Evolutionary conservation across 1,140 invertebrate species (phyloP).

Genomic region (Drosophila lacteicornis): DNA sequence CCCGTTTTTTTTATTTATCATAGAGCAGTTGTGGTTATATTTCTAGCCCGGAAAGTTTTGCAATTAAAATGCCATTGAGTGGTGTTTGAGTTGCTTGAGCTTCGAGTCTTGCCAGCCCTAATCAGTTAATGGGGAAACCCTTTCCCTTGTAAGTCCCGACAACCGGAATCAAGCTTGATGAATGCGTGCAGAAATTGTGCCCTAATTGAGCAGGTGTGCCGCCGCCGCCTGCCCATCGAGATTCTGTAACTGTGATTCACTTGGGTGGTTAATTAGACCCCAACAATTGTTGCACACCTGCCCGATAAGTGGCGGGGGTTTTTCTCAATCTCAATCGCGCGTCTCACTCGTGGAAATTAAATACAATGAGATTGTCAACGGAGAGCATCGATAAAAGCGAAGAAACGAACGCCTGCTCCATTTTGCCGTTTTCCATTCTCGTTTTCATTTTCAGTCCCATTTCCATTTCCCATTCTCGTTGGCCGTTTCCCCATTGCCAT

Average conservation of each 20-base stretch:
- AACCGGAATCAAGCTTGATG: constrained; percentile 18
- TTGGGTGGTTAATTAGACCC: constrained; percentile 30
- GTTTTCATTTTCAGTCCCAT: constrained; percentile 34
- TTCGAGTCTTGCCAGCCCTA: constrained; percentile 1
- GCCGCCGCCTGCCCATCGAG: background rate
- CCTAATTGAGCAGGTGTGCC: constrained; percentile 27
- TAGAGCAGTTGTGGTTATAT: constrained; percentile 15
- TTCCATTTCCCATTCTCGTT: constrained; percentile 60
- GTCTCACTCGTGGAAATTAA: constrained; percentile 13
- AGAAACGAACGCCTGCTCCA: constrained; percentile 47
- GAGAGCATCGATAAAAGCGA: constrained; percentile 30
- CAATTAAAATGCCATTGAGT: constrained; percentile 74
- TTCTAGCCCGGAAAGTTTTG: constrained; percentile 58
- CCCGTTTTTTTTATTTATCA: background rate
- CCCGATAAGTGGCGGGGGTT: constrained; percentile 26
- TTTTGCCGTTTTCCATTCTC: constrained; percentile 28
- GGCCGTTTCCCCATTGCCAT: constrained; percentile 53
- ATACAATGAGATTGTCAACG: constrained; percentile 32
- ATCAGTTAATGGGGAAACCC: constrained; percentile 58
- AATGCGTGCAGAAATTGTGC: constrained; percentile 23
- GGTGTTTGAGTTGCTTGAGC: constrained; percentile 30
- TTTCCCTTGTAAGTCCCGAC: background rate
- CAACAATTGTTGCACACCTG: constrained; percentile 27
- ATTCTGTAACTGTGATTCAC: constrained; percentile 17
- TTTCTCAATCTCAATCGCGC: background rate